Evolutionary conservation across 2,797 vertebrate species (phyloP).

Genomic region (Lophotriccus pileatus): DNA sequence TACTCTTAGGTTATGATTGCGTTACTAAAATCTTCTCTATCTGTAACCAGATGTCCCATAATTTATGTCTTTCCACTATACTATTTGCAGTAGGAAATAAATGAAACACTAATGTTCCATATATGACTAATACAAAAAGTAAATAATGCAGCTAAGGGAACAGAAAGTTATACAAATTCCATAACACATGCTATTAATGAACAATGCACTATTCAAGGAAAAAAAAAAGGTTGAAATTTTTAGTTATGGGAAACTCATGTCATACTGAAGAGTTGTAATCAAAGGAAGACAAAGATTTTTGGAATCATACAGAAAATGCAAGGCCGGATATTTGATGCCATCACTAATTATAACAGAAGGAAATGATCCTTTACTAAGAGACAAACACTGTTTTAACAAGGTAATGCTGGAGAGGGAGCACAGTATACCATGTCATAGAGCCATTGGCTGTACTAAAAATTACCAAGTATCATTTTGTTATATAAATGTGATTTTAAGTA

Average conservation of each 20-base stretch:
- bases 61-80: background rate
- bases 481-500: background rate
- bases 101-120: background rate
- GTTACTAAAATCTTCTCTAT: background rate
- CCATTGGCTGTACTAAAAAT: background rate
- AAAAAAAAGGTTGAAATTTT: background rate
- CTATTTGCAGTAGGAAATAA: background rate
- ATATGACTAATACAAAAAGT: background rate
- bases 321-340: background rate
- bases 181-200: background rate
- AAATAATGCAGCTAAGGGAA: background rate
- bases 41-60: background rate
- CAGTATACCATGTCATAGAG: background rate
- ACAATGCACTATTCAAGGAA: background rate
- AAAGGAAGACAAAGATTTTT: background rate
- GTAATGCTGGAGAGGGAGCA: background rate
- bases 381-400: background rate
- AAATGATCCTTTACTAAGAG: background rate
- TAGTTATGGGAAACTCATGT: background rate
- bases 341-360: background rate
- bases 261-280: background rate
- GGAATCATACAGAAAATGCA: background rate
- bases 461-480: background rate
- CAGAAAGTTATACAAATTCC: background rate
- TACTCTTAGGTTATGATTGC: background rate